Evolutionary conservation across 2,888 invertebrate species (phyloP), one percentile per base, ranked within the genome.

Genomic region (Dinocampus coccinellae): DNA sequence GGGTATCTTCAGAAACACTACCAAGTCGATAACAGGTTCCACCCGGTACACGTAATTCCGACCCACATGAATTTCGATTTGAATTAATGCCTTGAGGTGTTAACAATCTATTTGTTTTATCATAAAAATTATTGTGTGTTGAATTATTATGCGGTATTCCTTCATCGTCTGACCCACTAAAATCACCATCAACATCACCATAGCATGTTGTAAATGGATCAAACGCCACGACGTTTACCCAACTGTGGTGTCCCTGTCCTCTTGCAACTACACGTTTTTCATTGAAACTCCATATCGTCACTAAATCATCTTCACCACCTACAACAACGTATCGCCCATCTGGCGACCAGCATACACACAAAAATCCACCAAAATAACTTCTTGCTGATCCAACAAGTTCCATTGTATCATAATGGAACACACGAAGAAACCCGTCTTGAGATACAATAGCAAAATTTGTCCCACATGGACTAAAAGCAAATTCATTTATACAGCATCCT

Each of bases 341-440:
- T 0, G 98, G 98, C 10, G 98, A 97, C 99, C 99, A 99, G 83
- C 97, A 95, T 2, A 98, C 97, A 88, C 99, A 99, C 55, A 99
- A 89, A 82, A 99, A 93, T 42, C 99, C 99, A 63, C 99, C 99
- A 88, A 99, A 99, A 88, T 99, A 99, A 80, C 98, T 98, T 76
- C 97, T 91, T 76, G 98, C 98, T 72, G 94, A 91, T 16, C 98
- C 98, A 68, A 97, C 90, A 75, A 98, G 90, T 88, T 99, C 99
- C 97, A 98, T 98, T 34, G 95, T 95, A 85, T 98, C 96, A 88
- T 98, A 99, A 85, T 98, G 96, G 89, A 98, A 99, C 70, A 99
- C 96, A 75, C 99, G 90, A 47, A 99, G 90, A 87, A 97, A 96
- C 16, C 99, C 99, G 89, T 97, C 97, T 87, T 97, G 98, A 24